phyloP scores from a whole-genome alignment of 2,113 vertebrate species.

The Urocitellus parryii region DNA sequence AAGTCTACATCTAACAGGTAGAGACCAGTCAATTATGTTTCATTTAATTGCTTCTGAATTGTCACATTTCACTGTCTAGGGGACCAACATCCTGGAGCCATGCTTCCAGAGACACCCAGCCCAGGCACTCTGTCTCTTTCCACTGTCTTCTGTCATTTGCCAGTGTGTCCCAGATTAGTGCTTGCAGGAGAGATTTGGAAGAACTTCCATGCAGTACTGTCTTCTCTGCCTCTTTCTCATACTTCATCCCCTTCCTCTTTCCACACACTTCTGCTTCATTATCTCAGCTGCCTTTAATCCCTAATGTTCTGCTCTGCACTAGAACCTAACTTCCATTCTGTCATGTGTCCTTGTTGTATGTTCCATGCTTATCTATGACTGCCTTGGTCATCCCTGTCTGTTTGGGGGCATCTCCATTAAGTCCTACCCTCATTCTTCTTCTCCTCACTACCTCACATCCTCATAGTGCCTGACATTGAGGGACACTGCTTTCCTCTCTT shows the following conservation, averaged over 20 bases:
- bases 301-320: not conserved
- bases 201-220: not conserved
- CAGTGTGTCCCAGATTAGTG: not conserved
- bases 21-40: not conserved
- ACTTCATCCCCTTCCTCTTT: not conserved
- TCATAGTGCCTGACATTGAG: not conserved
- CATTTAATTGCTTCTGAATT: not conserved
- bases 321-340: not conserved
- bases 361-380: not conserved
- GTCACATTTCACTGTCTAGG: not conserved
- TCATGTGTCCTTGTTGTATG: not conserved
- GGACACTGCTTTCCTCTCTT: not conserved
- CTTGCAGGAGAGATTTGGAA: not conserved
- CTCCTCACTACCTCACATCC: not conserved
- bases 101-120: not conserved
- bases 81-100: not conserved
- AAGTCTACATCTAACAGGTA: not conserved
- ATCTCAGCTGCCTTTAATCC: not conserved
- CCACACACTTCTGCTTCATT: not conserved
- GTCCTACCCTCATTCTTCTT: not conserved
- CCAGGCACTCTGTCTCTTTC: not conserved
- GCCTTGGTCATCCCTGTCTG: not conserved
- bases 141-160: not conserved
- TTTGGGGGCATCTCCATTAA: not conserved
- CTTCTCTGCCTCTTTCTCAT: not conserved